Evolutionary conservation across 2,113 vertebrate species (phyloP), one percentile per base, ranked within the genome.

Genomic region (Halichoeres trimaculatus): DNA sequence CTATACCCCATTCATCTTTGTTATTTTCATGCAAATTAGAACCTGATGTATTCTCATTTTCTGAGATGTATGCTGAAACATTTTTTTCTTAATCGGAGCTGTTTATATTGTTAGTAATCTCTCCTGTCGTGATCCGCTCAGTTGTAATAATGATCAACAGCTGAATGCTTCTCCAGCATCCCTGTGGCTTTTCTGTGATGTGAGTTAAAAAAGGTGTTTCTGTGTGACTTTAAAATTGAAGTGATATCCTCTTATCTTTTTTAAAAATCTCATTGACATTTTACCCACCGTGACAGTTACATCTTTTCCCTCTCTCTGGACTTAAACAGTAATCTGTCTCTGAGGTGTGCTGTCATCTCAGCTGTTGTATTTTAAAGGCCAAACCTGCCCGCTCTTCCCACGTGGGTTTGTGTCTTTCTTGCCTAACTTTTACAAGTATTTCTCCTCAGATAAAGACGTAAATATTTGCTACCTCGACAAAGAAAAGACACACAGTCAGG

Each of bases 291-390:
- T 48, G 77, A 61, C 59, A 71, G 58, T 17, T 67, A 61, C 52
- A 47, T 71, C 20, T 67, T 48, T 55, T 36, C 36, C 54, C 23
- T 43, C 68, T 64, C 63, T 9, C 17, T 26, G 40, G 62, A 66
- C 59, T 59, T 53, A 51, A 30, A 22, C 47, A 52, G 77, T 81
- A 66, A 68, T 43, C 22, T 19, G 8, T 80, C 74, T 65, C 70
- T 5, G 12, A 84, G 62, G 83, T 69, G 36, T 68, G 53, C 80
- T 88, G 80, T 85, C 75, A 69, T 82, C 75, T 83, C 79, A 64
- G 53, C 73, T 74, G 63, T 76, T 75, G 51, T 81, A 66, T 79
- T 86, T 74, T 75, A 88, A 89, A 91, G 88, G 83, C 68, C 85
- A 87, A 61, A 70, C 40, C 70, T 79, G 71, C 51, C 22, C 41